Base-by-base conservation (phyloP, 2,797 vertebrate species). In the Cossypha heuglini region DNA sequence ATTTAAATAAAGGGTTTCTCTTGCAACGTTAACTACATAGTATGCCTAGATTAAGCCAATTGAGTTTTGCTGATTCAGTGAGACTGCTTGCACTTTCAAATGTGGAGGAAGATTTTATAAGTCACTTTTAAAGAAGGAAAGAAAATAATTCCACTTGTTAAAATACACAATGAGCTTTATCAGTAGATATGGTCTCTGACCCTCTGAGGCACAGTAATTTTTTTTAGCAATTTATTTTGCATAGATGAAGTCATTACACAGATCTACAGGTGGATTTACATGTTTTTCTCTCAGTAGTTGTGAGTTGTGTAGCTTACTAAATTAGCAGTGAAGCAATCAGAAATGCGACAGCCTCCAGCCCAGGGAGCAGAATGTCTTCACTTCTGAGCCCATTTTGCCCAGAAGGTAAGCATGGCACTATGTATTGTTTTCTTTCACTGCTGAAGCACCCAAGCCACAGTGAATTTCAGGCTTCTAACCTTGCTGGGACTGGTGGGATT, bases 161-260 rank as follows among this genome's bases (percentile, higher is more conserved):
- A 84, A 86, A 35, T 20, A 62, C 6, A 24, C 4, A 48, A 46
- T 55, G 22, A 0, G 1, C 8, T 54, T 77, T 37, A 25, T 61
- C 20, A 43, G 13, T 45, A 68, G 14, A 51, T 64, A 46, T 5
- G 4, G 4, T 48, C 13, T 51, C 38, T 63, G n/a, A 64, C 33
- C 67, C 51, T 52, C n/a, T 33, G 40, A 81, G 46, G 16, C 9
- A 74, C 0, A 0, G 11, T 20, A 29, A 46, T 9, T 5, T 43
- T 38, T 51, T 74, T 79, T 19, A 49, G 9, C 8, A 62, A 42
- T 67, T 88, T 69, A 20, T 61, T 95, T 79, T 78, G 8, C 22
- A 35, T 8, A n/a, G 45, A 13, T 69, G 16, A 48, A 76, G 19
- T 20, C 16, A 31, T 22, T 77, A 64, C 6, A 71, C 16, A 72